Conservation (phyloP, 2,888 invertebrate genomes). For the Lithophane leautieri region DNA sequence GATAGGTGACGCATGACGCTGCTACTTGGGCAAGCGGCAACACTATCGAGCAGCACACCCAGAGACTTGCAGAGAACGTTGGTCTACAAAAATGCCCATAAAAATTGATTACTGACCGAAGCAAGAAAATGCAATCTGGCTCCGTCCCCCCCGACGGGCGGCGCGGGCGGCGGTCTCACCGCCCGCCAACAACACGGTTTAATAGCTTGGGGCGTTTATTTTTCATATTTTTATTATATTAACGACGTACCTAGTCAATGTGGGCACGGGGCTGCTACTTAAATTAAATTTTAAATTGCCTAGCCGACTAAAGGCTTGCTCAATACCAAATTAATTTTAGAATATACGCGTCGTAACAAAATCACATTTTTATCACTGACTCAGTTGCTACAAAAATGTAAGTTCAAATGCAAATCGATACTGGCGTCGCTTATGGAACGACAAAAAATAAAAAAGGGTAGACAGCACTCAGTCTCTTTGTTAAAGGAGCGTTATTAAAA, state of each 20-base stretch:
- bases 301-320: slow-evolving; percentile 17
- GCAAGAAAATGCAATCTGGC: slow-evolving; percentile 89
- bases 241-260: slow-evolving; percentile 70
- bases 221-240: slow-evolving; percentile 81
- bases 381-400: slow-evolving; percentile 21
- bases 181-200: slow-evolving; percentile 71
- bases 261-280: slow-evolving; percentile 51
- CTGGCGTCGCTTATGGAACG: slow-evolving; percentile 64
- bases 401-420: slow-evolving; percentile 58
- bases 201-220: slow-evolving; percentile 83
- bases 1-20: slow-evolving; percentile 7
- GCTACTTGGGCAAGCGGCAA: slow-evolving; percentile 1
- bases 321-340: slow-evolving; percentile 10
- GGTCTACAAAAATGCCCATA: slow-evolving; percentile 86
- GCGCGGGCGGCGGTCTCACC: slow-evolving; percentile 63
- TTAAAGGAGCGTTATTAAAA: slow-evolving; percentile 70
- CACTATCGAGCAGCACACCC: slow-evolving; percentile 43
- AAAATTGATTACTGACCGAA: slow-evolving; percentile 88
- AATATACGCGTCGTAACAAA: background rate
- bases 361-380: slow-evolving; percentile 16
- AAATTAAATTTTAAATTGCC: slow-evolving; percentile 60
- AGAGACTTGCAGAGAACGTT: slow-evolving; percentile 67
- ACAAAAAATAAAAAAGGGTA: slow-evolving; percentile 54
- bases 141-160: slow-evolving; percentile 66
- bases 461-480: slow-evolving; percentile 63